These are phyloP conservation scores for Schlechtendalia chinensis DNA, from an alignment of 1,140 invertebrate genomes.

Conservation along the genomic window DNA sequence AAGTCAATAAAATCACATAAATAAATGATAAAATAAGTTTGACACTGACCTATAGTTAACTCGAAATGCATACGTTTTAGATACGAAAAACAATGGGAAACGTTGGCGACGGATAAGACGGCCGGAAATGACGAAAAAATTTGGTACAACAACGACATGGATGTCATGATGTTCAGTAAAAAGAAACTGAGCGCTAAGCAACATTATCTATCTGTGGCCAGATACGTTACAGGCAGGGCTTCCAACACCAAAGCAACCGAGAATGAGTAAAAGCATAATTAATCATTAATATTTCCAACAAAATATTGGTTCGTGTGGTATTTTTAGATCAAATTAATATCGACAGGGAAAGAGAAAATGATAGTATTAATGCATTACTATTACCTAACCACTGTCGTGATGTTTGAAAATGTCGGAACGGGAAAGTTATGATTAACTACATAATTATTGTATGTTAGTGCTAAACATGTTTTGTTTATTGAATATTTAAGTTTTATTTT, in stretches of 20 bases:
- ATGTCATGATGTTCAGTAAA: constrained; percentile 1
- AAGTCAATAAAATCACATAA: neutral
- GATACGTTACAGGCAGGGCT: constrained; percentile 68
- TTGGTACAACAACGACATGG: constrained; percentile 12
- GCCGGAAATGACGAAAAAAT: neutral
- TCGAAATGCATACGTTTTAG: neutral
- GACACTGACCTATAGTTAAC: neutral
- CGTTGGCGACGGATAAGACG: neutral
- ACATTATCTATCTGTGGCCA: constrained; percentile 69
- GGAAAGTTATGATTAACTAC: too few relatives aligned
- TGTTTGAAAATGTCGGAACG: neutral
- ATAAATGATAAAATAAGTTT: neutral
- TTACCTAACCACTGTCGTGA: too few relatives aligned
- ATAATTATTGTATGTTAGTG: too few relatives aligned
- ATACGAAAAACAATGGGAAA: constrained; percentile 29
- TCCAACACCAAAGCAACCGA: constrained; percentile 54
- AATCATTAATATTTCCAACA: neutral
- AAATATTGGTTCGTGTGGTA: neutral
- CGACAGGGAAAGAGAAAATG: neutral
- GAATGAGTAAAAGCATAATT: constrained; percentile 34
- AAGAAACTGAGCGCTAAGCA: constrained; percentile 67
- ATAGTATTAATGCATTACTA: neutral
- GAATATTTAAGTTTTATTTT: too few relatives aligned
- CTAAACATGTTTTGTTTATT: too few relatives aligned
- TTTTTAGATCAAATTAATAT: neutral